phyloP scores from a whole-genome alignment of 1,140 invertebrate species.

The Tetragonula clypearis region DNA sequence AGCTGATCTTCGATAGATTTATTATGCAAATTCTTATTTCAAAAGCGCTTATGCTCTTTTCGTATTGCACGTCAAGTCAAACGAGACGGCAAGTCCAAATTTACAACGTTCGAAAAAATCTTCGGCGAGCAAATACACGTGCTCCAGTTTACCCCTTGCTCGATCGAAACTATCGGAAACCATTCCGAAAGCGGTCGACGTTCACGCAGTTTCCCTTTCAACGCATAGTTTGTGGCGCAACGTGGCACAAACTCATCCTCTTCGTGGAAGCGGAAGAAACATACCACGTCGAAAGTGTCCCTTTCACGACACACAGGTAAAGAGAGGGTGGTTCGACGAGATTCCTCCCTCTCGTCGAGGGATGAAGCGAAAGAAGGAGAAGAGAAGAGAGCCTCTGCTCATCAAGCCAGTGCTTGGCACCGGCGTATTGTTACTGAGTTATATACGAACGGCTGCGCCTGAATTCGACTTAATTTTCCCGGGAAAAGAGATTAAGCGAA shows the following conservation, averaged over 20 bases:
- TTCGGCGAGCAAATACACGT: background rate
- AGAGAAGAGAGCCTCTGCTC: conserved; percentile 1
- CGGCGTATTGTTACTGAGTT: conserved; percentile 71
- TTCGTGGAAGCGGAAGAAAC: background rate
- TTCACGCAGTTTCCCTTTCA: background rate
- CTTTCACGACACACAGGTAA: conserved; percentile 25
- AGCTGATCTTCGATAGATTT: too few species aligned
- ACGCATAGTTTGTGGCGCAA: background rate
- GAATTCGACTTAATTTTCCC: conserved; percentile 75
- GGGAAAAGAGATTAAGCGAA: conserved; percentile 73
- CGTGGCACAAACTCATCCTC: background rate
- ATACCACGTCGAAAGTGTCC: background rate
- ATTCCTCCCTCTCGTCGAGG: conserved; percentile 26
- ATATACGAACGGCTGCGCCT: conserved; percentile 65
- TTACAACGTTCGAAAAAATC: background rate
- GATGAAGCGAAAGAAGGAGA: conserved; percentile 26
- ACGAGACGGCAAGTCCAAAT: too few species aligned
- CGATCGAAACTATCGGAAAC: background rate
- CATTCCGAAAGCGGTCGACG: background rate
- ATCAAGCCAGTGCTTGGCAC: conserved; percentile 48
- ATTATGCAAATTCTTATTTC: too few species aligned
- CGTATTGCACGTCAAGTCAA: too few species aligned
- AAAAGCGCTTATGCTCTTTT: too few species aligned
- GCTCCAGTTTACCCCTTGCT: too few species aligned
- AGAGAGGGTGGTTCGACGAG: conserved; percentile 26